These are phyloP conservation scores for Meiosimyza platycephala DNA, from an alignment of 2,888 invertebrate species.

Conservation along the genomic window DNA sequence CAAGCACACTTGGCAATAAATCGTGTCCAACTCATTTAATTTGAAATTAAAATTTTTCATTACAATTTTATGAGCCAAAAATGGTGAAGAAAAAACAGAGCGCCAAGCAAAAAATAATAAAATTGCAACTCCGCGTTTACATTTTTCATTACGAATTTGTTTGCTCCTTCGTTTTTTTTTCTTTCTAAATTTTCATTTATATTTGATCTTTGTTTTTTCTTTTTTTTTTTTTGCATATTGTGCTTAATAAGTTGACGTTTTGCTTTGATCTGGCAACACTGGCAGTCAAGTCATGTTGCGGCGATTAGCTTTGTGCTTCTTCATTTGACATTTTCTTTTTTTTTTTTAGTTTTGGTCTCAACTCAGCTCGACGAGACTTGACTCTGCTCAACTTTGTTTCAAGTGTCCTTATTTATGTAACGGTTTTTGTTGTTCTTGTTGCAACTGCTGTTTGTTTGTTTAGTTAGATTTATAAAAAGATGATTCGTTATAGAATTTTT, in stretches of 20 bases:
- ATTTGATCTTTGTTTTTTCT: neutral
- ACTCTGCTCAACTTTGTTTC: too few relatives aligned
- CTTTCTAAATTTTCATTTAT: neutral
- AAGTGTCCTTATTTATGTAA: too few relatives aligned
- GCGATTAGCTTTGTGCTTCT: conserved; percentile 5
- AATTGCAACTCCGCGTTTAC: neutral
- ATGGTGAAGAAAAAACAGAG: neutral
- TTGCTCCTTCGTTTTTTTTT: neutral
- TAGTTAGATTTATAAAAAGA: too few relatives aligned
- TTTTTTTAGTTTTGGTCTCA: too few relatives aligned
- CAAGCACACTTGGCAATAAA: conserved; percentile 22
- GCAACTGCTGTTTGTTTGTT: too few relatives aligned
- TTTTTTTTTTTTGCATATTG: neutral
- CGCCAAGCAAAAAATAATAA: neutral
- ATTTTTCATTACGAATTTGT: neutral
- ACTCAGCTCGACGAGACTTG: too few relatives aligned
- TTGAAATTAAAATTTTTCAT: conserved; percentile 33
- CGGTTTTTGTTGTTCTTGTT: too few relatives aligned
- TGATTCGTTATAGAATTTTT: too few relatives aligned
- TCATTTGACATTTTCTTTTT: too few relatives aligned
- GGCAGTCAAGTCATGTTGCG: conserved; percentile 17
- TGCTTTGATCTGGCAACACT: conserved; percentile 23
- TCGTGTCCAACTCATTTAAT: conserved; percentile 32
- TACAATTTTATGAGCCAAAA: conserved; percentile 12
- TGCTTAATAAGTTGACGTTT: conserved; percentile 27